phyloP scores from a whole-genome alignment of 1,140 invertebrate genomes.

The Maniola jurtina region DNA sequence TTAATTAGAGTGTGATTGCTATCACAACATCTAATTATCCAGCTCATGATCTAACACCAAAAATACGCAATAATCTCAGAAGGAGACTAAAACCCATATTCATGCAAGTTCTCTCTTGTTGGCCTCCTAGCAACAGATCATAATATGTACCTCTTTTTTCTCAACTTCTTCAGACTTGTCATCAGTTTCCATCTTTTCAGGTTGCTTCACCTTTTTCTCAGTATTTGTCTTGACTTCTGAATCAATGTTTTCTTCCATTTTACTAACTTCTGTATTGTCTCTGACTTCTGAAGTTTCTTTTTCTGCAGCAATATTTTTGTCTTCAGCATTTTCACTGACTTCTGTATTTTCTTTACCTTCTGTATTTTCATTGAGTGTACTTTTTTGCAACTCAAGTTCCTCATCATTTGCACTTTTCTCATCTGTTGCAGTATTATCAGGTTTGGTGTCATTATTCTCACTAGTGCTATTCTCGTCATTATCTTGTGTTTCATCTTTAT shows the following conservation, averaged over 20 bases:
- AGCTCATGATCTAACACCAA: too few relatives aligned
- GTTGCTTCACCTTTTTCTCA: background rate
- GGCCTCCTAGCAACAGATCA: too few relatives aligned
- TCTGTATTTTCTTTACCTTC: background rate
- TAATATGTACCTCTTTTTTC: conserved; percentile 4
- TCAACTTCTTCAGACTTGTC: conserved; percentile 1
- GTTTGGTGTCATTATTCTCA: background rate
- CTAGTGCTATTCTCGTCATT: background rate
- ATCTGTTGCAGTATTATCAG: conserved; percentile 1
- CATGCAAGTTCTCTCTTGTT: too few relatives aligned
- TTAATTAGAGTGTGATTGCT: too few relatives aligned
- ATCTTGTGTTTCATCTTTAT: background rate
- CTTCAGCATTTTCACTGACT: background rate
- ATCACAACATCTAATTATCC: too few relatives aligned
- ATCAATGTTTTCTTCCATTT: background rate
- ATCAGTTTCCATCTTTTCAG: conserved; percentile 9
- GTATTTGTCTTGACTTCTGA: background rate
- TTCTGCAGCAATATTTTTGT: background rate
- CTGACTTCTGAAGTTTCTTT: background rate
- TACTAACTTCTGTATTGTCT: background rate
- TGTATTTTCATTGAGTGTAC: background rate
- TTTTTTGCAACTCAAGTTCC: background rate
- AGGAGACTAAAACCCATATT: too few relatives aligned
- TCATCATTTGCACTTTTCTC: background rate
- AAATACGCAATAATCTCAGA: too few relatives aligned